Evolutionary conservation across 2,113 vertebrate species (phyloP).

Genomic region (Tonatia bakeri): DNA sequence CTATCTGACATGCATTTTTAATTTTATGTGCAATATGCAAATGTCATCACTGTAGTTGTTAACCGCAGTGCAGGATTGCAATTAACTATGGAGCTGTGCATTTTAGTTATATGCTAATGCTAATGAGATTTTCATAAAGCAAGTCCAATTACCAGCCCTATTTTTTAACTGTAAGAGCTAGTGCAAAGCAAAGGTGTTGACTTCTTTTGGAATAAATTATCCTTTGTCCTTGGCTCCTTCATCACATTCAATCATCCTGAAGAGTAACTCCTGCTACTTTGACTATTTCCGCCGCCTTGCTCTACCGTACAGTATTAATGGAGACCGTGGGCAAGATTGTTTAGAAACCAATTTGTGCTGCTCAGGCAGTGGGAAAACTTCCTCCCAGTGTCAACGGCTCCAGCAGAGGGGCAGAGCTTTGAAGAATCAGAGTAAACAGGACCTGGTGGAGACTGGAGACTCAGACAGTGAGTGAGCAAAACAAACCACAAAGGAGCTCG

Average conservation of each 20-base stretch:
- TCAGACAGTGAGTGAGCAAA: constrained; percentile 49
- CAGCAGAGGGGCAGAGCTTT: constrained; percentile 3
- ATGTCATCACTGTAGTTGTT: constrained; percentile 73
- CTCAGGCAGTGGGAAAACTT: constrained; percentile 38
- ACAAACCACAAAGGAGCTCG: background rate
- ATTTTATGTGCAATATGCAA: constrained; percentile 58
- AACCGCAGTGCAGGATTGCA: constrained; percentile 68
- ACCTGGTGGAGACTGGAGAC: constrained; percentile 20
- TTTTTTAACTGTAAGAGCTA: constrained; percentile 61
- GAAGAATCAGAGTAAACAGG: constrained; percentile 51
- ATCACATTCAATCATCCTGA: constrained; percentile 66
- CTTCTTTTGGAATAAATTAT: constrained; percentile 65
- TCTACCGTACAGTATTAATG: constrained; percentile 44
- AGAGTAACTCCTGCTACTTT: constrained; percentile 66
- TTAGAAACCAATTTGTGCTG: constrained; percentile 52
- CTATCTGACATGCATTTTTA: constrained; percentile 65
- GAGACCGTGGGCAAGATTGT: constrained; percentile 37
- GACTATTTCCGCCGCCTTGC: constrained; percentile 42
- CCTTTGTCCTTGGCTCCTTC: constrained; percentile 68
- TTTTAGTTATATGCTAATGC: constrained; percentile 66
- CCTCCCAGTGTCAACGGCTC: background rate
- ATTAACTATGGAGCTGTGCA: constrained; percentile 61
- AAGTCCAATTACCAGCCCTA: constrained; percentile 62
- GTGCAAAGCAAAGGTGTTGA: constrained; percentile 68
- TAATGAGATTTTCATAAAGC: constrained; percentile 73